phyloP scores from a whole-genome alignment of 1,140 invertebrate species.

The Papilio polyxenes region DNA sequence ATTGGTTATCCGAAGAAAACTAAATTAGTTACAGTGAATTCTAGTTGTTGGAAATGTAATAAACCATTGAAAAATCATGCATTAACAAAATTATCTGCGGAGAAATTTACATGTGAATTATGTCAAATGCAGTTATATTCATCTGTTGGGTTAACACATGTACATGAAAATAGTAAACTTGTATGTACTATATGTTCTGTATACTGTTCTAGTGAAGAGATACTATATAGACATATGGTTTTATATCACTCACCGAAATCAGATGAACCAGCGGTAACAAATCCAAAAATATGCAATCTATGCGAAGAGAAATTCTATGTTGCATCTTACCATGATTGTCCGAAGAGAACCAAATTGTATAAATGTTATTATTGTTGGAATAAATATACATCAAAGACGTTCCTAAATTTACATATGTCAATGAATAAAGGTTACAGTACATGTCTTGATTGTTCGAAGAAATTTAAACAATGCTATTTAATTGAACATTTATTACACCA shows the following conservation, averaged over 20 bases:
- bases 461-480: background rate
- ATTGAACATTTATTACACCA: background rate
- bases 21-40: background rate
- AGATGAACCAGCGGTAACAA: background rate
- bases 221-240: background rate
- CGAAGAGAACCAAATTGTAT: background rate
- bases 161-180: background rate
- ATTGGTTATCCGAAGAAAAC: background rate
- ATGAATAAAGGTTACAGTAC: background rate
- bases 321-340: constrained; percentile 9
- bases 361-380: background rate
- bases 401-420: background rate
- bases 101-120: background rate
- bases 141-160: background rate
- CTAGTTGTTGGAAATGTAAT: constrained; percentile 25
- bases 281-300: background rate
- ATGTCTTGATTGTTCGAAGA: background rate
- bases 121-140: background rate
- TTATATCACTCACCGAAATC: background rate
- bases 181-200: background rate
- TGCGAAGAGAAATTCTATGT: background rate
- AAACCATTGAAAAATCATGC: background rate
- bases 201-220: background rate
- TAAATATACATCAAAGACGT: background rate
- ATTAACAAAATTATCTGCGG: background rate